Conservation (phyloP, 2,888 invertebrate genomes). For the Alentia gelatinosa region DNA sequence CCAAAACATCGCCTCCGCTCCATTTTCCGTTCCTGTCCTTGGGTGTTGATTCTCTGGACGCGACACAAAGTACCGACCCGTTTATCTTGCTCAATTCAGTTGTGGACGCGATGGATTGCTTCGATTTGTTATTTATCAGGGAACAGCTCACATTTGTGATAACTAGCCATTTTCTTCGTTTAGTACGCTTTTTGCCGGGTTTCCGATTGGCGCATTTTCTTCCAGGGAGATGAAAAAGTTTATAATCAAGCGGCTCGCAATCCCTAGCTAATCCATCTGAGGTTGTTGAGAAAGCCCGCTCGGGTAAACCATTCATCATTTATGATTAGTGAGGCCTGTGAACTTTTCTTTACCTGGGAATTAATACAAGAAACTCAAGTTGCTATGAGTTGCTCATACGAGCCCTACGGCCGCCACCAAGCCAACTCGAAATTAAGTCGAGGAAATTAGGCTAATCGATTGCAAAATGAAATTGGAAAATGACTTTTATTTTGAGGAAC, state of each 20-base stretch:
- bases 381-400: neutral
- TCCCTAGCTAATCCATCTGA: neutral
- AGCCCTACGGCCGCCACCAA: no score
- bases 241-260: neutral
- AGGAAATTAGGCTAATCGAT: no score
- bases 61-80: no score
- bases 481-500: no score
- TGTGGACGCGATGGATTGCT: neutral
- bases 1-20: no score
- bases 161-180: neutral
- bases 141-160: neutral
- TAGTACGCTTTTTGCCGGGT: no score
- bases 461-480: no score
- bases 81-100: neutral
- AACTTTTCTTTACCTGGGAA: neutral
- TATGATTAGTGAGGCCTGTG: neutral
- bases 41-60: no score
- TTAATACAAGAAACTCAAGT: neutral
- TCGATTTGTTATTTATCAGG: neutral
- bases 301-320: neutral
- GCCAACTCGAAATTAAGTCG: no score
- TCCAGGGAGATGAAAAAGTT: neutral
- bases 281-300: neutral
- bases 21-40: no score
- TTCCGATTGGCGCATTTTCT: neutral